Evolutionary conservation across 1,140 invertebrate species (phyloP).

Genomic region (Mylabris phalerata): DNA sequence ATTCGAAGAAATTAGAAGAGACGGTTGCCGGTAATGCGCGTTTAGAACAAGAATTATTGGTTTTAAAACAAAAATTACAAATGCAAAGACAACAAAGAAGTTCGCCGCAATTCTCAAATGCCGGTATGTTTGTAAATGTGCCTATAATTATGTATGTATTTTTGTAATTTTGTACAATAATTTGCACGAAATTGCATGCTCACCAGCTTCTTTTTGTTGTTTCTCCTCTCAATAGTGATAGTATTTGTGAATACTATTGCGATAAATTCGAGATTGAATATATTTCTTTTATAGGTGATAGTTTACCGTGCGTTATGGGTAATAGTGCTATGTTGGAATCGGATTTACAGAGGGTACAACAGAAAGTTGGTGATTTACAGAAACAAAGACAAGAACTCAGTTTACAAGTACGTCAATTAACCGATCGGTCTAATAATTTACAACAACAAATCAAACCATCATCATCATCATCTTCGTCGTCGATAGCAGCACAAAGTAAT

Average conservation of each 20-base stretch:
- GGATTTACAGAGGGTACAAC: conserved; percentile 75
- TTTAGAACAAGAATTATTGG: conserved; percentile 78
- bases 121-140: conserved; percentile 25
- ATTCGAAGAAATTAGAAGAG: conserved; percentile 89
- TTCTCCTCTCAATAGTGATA: no score
- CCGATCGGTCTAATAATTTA: conserved; percentile 61
- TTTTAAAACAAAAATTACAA: conserved; percentile 77
- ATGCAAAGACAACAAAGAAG: conserved; percentile 47
- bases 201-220: no score
- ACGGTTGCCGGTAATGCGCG: conserved; percentile 82
- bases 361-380: conserved; percentile 75
- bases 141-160: no score
- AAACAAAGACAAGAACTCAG: conserved; percentile 76
- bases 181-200: background rate
- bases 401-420: conserved; percentile 71
- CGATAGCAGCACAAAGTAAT: conserved; percentile 4
- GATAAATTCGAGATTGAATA: conserved; percentile 2
- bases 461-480: background rate
- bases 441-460: conserved; percentile 47
- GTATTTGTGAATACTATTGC: background rate
- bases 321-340: conserved; percentile 37
- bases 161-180: conserved; percentile 1
- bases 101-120: conserved; percentile 39
- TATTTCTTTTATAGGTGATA: conserved; percentile 36
- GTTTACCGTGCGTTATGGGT: conserved; percentile 35